phyloP scores from a whole-genome alignment of 2,888 invertebrate genomes.

The Scelioninae gen. 1 region DNA sequence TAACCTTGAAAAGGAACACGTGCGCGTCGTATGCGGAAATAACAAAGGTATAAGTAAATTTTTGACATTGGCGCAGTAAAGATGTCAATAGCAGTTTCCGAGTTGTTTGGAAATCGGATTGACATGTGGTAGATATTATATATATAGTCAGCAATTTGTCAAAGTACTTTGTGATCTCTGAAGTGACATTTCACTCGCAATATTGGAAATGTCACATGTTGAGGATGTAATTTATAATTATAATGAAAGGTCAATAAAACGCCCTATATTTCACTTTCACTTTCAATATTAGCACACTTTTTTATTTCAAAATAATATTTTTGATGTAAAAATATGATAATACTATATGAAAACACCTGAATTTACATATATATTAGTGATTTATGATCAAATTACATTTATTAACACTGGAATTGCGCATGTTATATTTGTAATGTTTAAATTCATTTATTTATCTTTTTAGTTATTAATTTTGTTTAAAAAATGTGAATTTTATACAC shows the following conservation, averaged over 20 bases:
- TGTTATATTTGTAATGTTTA: no score
- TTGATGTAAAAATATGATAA: no score
- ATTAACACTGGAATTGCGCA: no score
- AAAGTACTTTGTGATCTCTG: not conserved
- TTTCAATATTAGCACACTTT: no score
- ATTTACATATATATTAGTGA: no score
- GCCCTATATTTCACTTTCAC: not conserved
- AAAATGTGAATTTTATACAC: no score
- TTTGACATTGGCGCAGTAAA: conserved; percentile 25
- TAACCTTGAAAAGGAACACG: conserved; percentile 35
- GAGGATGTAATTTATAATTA: not conserved
- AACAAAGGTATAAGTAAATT: conserved; percentile 13
- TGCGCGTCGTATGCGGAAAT: conserved; percentile 30
- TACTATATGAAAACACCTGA: no score
- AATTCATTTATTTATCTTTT: no score
- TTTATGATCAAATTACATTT: no score
- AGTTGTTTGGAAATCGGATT: not conserved
- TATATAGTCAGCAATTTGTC: conserved; percentile 25
- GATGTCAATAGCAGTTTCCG: conserved; percentile 14
- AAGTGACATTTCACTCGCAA: not conserved
- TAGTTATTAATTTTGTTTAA: no score
- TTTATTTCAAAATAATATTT: not conserved
- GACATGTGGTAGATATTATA: conserved; percentile 21
- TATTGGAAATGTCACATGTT: not conserved
- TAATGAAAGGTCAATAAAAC: not conserved